These are phyloP conservation scores for Scaptomyza montana DNA, from an alignment of 1,140 invertebrate species.

Conservation along the genomic window DNA sequence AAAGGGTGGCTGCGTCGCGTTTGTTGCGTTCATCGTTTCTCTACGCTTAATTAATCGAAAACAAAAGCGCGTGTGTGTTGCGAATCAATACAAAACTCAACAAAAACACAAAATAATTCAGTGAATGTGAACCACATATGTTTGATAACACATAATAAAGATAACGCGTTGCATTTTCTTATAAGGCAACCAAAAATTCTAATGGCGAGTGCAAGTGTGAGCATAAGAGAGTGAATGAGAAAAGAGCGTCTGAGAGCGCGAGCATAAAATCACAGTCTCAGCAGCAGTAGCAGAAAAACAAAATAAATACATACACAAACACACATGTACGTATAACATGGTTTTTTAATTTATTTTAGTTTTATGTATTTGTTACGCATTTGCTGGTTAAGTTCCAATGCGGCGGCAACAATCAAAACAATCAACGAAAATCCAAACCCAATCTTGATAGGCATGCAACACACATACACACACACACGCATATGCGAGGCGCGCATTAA, in stretches of 20 bases:
- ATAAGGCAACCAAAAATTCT: conserved; percentile 34
- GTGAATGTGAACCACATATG: conserved; percentile 13
- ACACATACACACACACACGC: conserved; percentile 42
- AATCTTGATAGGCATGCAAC: conserved; percentile 49
- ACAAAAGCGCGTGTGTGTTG: conserved; percentile 50
- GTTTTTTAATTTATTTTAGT: conserved; percentile 29
- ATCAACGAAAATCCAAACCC: conserved; percentile 44
- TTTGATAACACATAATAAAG: conserved; percentile 29
- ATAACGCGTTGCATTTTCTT: conserved; percentile 10
- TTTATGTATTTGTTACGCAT: conserved; percentile 36
- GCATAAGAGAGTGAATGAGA: conserved; percentile 29
- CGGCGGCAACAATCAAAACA: conserved; percentile 39
- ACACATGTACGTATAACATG: conserved; percentile 51
- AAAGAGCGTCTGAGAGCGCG: conserved; percentile 34
- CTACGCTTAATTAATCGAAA: conserved; percentile 55
- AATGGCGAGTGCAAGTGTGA: conserved; percentile 44
- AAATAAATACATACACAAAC: conserved; percentile 61
- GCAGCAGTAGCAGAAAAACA: conserved; percentile 60
- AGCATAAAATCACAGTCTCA: conserved; percentile 71
- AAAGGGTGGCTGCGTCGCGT: conserved; percentile 19
- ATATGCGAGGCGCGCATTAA: conserved; percentile 48
- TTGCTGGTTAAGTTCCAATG: conserved; percentile 11
- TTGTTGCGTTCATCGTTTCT: conserved; percentile 19
- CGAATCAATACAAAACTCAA: conserved; percentile 42
- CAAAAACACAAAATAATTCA: conserved; percentile 14